These are phyloP conservation scores for Cynopterus sphinx DNA, from an alignment of 2,797 vertebrate species.

Conservation along the genomic window DNA sequence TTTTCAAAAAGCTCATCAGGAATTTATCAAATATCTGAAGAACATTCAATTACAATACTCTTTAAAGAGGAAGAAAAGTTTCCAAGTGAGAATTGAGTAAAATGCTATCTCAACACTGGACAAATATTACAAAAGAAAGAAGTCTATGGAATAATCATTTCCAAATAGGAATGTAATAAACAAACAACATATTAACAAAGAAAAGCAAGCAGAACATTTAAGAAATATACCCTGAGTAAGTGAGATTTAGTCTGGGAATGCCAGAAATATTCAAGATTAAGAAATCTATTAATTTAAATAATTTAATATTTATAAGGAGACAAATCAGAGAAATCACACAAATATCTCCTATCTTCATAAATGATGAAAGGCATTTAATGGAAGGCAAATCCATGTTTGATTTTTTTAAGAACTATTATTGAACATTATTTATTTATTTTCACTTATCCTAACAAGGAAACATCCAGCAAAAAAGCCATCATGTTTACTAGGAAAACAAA, in stretches of 20 bases:
- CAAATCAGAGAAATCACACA: background rate
- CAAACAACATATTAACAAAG: background rate
- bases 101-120: background rate
- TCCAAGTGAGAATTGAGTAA: background rate
- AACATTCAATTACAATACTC: background rate
- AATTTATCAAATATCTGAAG: background rate
- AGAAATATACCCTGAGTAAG: background rate
- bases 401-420: background rate
- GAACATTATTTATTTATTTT: background rate
- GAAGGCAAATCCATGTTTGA: background rate
- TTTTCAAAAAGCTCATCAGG: background rate
- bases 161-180: background rate
- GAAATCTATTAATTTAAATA: background rate
- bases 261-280: background rate
- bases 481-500: background rate
- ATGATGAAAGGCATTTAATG: background rate
- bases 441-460: constrained; percentile 10
- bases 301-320: background rate
- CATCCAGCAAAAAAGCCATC: background rate
- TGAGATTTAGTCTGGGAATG: background rate
- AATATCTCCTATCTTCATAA: background rate
- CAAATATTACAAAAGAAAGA: background rate
- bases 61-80: background rate
- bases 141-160: background rate
- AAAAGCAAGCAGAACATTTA: background rate